phyloP scores from a whole-genome alignment of 2,113 vertebrate genomes.

The Loxodonta africana region DNA sequence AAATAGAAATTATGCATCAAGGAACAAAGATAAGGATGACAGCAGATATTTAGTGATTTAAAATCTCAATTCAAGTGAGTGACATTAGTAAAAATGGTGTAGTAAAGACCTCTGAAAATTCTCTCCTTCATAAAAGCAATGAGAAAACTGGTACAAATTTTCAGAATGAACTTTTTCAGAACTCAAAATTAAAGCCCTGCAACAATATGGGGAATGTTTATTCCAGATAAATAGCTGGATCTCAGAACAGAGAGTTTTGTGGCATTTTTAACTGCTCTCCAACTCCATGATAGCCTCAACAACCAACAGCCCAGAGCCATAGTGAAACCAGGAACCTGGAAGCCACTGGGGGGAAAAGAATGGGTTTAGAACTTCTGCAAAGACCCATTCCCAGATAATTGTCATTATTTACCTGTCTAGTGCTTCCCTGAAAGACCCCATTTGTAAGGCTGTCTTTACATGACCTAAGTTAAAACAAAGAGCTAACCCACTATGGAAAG shows the following conservation, averaged over 20 bases:
- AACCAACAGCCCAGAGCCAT: background rate
- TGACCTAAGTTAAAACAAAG: background rate
- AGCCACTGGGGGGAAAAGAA: background rate
- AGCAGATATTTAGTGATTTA: background rate
- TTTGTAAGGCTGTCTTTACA: background rate
- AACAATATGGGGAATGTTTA: background rate
- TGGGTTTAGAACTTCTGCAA: background rate
- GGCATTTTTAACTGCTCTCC: background rate
- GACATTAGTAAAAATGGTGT: background rate
- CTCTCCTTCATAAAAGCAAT: background rate
- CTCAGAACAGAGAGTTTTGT: background rate
- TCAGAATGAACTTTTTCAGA: background rate
- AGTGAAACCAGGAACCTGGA: background rate
- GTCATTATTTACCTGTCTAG: background rate
- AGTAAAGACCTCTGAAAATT: background rate
- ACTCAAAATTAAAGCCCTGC: background rate
- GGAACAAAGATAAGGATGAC: background rate
- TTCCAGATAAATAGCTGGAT: background rate
- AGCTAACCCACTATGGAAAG: background rate
- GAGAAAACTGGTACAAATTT: background rate
- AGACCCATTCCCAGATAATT: background rate
- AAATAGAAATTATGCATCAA: background rate
- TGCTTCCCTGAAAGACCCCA: too few species aligned
- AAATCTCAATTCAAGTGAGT: background rate
- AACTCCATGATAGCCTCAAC: background rate